Evolutionary conservation across 2,113 vertebrate genomes (phyloP).

Genomic region (Pantherophis guttatus): DNA sequence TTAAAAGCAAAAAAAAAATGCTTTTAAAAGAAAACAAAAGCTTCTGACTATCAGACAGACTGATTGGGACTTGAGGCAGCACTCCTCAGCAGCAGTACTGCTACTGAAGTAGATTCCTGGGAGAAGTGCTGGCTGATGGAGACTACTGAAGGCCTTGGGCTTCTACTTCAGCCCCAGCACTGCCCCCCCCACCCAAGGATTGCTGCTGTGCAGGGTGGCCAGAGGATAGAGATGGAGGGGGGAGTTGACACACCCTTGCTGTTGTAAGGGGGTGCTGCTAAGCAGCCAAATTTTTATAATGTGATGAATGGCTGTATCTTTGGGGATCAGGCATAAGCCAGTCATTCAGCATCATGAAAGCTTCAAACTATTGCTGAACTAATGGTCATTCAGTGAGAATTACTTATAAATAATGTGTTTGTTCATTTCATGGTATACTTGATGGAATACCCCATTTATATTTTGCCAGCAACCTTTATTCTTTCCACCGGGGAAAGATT

Average conservation of each 20-base stretch:
- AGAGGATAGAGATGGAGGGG: neutral
- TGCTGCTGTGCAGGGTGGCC: neutral
- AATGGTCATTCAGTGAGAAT: neutral
- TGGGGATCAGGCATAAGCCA: neutral
- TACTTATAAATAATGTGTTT: neutral
- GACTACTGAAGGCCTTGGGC: neutral
- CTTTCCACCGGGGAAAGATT: neutral
- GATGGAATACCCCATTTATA: neutral
- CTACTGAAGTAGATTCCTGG: neutral
- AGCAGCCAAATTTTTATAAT: no score
- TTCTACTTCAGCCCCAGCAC: neutral
- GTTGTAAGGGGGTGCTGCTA: neutral
- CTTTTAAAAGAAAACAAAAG: no score
- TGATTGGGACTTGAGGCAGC: neutral
- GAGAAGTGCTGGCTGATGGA: neutral
- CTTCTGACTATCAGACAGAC: no score
- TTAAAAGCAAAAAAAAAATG: no score
- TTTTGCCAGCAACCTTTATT: neutral
- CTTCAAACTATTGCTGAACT: neutral
- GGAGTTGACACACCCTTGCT: neutral
- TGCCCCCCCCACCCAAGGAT: neutral
- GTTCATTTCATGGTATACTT: neutral
- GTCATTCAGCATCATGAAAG: neutral
- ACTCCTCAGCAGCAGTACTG: neutral
- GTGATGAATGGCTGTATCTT: neutral